Evolutionary conservation across 2,113 vertebrate genomes (phyloP).

Genomic region (Mustelus asterias): DNA sequence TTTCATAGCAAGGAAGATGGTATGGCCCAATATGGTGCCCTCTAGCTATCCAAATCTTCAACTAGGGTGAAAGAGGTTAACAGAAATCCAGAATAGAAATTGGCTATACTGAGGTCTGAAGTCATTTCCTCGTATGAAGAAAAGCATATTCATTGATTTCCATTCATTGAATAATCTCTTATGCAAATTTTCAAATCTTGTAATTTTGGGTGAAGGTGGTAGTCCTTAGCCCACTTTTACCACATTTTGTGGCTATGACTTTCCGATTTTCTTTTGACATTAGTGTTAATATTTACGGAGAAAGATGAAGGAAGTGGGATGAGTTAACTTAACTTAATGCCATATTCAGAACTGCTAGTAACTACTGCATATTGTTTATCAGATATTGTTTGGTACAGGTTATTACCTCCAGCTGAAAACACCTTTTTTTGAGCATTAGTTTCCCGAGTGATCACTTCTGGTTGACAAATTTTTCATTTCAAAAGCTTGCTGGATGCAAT

Average conservation of each 20-base stretch:
- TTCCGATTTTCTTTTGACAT: not conserved
- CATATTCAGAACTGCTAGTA: constrained; percentile 1
- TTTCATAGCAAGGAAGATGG: not conserved
- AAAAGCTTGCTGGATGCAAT: not conserved
- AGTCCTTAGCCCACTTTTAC: not conserved
- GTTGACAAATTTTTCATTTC: not conserved
- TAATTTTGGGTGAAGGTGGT: not conserved
- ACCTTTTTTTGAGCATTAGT: not conserved
- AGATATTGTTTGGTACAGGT: not conserved
- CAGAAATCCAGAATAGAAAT: not conserved
- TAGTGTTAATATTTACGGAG: not conserved
- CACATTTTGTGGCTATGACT: not conserved
- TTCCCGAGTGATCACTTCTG: not conserved
- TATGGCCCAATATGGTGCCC: not conserved
- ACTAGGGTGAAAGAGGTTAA: not conserved
- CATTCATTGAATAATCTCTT: not conserved
- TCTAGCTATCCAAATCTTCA: not conserved
- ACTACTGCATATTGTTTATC: not conserved
- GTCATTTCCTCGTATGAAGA: not conserved
- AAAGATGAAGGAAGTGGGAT: not conserved
- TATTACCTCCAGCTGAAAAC: not conserved
- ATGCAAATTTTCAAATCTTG: not conserved
- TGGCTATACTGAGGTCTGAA: not conserved
- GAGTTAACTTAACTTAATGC: not conserved
- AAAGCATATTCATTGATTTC: not conserved